Conservation (phyloP, 2,888 invertebrate species). For the Trissolcus brochymenae region DNA sequence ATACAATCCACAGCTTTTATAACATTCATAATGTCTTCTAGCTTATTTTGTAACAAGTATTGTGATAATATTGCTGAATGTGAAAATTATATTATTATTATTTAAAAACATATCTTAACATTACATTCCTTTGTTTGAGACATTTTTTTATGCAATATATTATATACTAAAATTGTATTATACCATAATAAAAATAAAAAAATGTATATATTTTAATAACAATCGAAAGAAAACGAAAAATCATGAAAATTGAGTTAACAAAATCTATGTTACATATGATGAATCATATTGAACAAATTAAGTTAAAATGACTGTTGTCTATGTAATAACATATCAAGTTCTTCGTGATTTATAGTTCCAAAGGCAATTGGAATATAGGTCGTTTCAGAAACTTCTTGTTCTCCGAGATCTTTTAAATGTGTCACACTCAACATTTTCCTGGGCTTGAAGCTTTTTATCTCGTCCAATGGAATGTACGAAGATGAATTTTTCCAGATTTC, state of each 20-base stretch:
- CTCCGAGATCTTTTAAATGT: background rate
- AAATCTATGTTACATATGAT: no score
- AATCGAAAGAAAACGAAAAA: no score
- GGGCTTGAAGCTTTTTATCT: slow-evolving; percentile 63
- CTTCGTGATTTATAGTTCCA: slow-evolving; percentile 71
- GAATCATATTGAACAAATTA: background rate
- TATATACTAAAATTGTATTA: no score
- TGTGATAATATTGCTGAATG: no score
- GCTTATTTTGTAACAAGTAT: slow-evolving; percentile 3
- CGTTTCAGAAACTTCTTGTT: background rate
- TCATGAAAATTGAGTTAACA: no score
- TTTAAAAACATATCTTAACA: no score
- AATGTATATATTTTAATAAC: no score
- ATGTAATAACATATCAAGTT: slow-evolving; percentile 69
- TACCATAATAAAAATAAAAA: no score
- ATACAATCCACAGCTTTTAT: slow-evolving; percentile 8
- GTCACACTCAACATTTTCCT: slow-evolving; percentile 47
- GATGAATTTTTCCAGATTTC: slow-evolving; percentile 59
- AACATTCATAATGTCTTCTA: slow-evolving; percentile 3
- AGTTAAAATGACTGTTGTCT: slow-evolving; percentile 58
- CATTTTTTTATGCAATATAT: no score
- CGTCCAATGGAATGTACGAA: slow-evolving; percentile 43
- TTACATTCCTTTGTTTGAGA: no score
- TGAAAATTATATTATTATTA: no score
- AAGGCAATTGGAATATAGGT: slow-evolving; percentile 50